phyloP scores from a whole-genome alignment of 2,888 invertebrate genomes.

The Noctua janthe region DNA sequence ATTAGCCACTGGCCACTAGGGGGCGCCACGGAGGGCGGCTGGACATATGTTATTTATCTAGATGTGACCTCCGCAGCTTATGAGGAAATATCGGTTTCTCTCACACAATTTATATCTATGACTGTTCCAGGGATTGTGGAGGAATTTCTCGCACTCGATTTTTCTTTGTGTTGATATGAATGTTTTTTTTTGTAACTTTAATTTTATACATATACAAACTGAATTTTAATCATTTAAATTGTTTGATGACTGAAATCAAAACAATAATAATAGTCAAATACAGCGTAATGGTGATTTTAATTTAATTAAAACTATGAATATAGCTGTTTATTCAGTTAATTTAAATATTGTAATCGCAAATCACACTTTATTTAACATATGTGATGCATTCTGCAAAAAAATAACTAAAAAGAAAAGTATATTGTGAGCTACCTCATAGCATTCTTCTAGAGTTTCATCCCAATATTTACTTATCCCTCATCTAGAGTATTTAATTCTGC shows the following conservation, averaged over 20 bases:
- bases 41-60: constrained; percentile 63
- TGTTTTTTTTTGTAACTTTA: too few relatives aligned
- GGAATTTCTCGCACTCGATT: constrained; percentile 17
- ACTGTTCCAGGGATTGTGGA: constrained; percentile 19
- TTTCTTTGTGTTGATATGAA: constrained; percentile 8
- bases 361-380: too few relatives aligned
- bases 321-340: background rate
- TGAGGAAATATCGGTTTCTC: constrained; percentile 58
- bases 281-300: too few relatives aligned
- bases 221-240: too few relatives aligned
- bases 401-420: background rate
- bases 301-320: too few relatives aligned
- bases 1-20: constrained; percentile 84
- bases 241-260: background rate
- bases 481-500: constrained; percentile 30
- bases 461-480: constrained; percentile 8
- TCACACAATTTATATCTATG: constrained; percentile 51
- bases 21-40: constrained; percentile 67
- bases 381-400: background rate
- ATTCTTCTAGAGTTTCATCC: background rate
- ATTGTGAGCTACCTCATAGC: background rate
- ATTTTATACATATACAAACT: too few relatives aligned
- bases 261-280: background rate
- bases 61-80: constrained; percentile 56
- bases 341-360: background rate